These are phyloP conservation scores for Lithophane ornitopus DNA, from an alignment of 2,888 invertebrate species.

Conservation along the genomic window DNA sequence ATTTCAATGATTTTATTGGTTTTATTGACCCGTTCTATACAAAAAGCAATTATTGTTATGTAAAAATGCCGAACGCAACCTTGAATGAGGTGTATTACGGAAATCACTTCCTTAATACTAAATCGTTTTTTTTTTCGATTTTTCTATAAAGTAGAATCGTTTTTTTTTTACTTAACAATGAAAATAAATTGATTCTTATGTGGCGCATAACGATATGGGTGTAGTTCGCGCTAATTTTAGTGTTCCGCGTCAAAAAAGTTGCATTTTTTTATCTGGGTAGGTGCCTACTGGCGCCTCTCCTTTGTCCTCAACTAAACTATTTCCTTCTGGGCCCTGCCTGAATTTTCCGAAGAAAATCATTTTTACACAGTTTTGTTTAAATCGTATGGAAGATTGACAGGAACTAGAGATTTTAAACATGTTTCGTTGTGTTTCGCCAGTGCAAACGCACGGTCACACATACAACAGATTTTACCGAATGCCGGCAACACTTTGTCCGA, in stretches of 20 bases:
- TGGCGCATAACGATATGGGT: slow-evolving; percentile 31
- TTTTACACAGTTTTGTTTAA: too few species aligned
- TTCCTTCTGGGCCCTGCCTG: neutral
- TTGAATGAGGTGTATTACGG: slow-evolving; percentile 60
- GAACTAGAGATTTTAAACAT: too few species aligned
- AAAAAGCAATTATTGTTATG: slow-evolving; percentile 64
- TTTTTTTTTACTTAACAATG: slow-evolving; percentile 39
- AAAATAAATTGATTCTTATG: slow-evolving; percentile 50
- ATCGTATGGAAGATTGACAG: too few species aligned
- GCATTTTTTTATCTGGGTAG: neutral
- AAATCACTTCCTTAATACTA: slow-evolving; percentile 68
- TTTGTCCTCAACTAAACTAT: neutral
- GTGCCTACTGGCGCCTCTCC: neutral
- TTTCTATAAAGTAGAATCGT: slow-evolving; percentile 26
- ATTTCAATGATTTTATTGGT: slow-evolving; percentile 44
- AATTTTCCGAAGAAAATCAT: neutral
- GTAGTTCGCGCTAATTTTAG: slow-evolving; percentile 25
- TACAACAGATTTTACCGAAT: neutral
- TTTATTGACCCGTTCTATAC: slow-evolving; percentile 44
- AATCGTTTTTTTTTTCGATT: slow-evolving; percentile 63
- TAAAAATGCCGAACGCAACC: slow-evolving; percentile 42
- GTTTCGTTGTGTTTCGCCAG: too few species aligned
- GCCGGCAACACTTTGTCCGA: neutral
- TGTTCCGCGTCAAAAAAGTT: slow-evolving; percentile 29
- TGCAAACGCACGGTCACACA: too few species aligned